Percentiles rank a stretch among this genome's conserved stretches.
Evolutionary conservation across 2,113 vertebrate species (phyloP).

Genomic region (Donacobius atricapilla): DNA sequence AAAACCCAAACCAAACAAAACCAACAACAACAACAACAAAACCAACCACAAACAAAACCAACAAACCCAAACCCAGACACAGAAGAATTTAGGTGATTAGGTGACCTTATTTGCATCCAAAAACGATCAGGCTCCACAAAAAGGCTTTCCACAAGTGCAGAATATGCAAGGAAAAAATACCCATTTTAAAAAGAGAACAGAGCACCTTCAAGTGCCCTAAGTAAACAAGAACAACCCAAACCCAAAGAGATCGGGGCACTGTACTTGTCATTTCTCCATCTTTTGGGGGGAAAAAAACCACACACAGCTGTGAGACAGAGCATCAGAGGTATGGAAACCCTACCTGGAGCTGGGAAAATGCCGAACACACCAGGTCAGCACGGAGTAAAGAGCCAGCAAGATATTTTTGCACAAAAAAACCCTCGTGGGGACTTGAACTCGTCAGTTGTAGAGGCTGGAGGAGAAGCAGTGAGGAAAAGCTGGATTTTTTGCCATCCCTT

Average conservation of each 20-base stretch:
- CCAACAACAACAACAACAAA: no score
- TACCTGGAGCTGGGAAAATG: no score
- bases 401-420: neutral
- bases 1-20: no score
- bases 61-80: neutral
- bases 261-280: neutral
- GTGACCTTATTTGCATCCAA: neutral
- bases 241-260: rapidly evolving
- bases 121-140: neutral
- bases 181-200: neutral
- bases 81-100: neutral
- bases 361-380: neutral
- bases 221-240: neutral
- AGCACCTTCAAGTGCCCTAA: neutral
- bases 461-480: neutral
- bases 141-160: neutral
- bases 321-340: rapidly evolving
- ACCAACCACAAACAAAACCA: no score
- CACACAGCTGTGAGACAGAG: rapidly evolving
- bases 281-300: neutral
- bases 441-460: neutral
- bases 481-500: rapidly evolving
- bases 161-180: rapidly evolving
- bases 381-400: rapidly evolving
- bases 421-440: rapidly evolving